Percentiles rank a stretch among this genome's conserved stretches.
These are phyloP conservation scores for Drosophila nasuta DNA, from an alignment of 1,140 invertebrate genomes.

Conservation along the genomic window DNA sequence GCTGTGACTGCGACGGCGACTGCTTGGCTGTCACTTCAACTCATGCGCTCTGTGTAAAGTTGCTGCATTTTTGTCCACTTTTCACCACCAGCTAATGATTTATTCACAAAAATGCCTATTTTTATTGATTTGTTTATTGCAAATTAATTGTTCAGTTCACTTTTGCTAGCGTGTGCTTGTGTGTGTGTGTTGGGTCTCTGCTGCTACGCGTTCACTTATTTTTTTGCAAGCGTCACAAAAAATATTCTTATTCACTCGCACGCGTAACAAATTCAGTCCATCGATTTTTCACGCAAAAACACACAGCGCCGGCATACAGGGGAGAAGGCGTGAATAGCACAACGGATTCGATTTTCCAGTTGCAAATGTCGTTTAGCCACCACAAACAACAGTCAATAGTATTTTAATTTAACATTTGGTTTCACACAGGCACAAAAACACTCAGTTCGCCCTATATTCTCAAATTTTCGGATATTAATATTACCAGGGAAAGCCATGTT, in stretches of 20 bases:
- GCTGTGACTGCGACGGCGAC: slow-evolving; percentile 51
- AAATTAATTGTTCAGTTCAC: slow-evolving; percentile 31
- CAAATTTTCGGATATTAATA: slow-evolving; percentile 70
- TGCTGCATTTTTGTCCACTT: slow-evolving; percentile 52
- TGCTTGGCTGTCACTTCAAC: slow-evolving; percentile 47
- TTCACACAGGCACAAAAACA: slow-evolving; percentile 72
- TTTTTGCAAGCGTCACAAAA: slow-evolving; percentile 58
- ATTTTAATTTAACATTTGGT: slow-evolving; percentile 84
- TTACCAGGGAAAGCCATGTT: slow-evolving; percentile 89
- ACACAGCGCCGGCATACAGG: slow-evolving; percentile 32
- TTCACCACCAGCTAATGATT: slow-evolving; percentile 38
- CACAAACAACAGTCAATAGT: slow-evolving; percentile 47
- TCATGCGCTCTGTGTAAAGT: slow-evolving; percentile 57
- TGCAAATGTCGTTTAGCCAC: slow-evolving; percentile 43
- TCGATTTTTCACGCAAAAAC: slow-evolving; percentile 65
- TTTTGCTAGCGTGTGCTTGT: slow-evolving; percentile 43
- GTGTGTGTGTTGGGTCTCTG: slow-evolving; percentile 39
- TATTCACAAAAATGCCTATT: slow-evolving; percentile 29
- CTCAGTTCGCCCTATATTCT: slow-evolving; percentile 84
- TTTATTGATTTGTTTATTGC: slow-evolving; percentile 31
- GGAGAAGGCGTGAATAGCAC: slow-evolving; percentile 28
- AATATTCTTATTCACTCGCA: slow-evolving; percentile 67
- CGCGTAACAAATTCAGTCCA: slow-evolving; percentile 48
- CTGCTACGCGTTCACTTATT: slow-evolving; percentile 56
- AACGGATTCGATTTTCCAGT: slow-evolving; percentile 27